Conservation (phyloP, 2,888 invertebrate genomes). For the Pemphredon lugubris region DNA sequence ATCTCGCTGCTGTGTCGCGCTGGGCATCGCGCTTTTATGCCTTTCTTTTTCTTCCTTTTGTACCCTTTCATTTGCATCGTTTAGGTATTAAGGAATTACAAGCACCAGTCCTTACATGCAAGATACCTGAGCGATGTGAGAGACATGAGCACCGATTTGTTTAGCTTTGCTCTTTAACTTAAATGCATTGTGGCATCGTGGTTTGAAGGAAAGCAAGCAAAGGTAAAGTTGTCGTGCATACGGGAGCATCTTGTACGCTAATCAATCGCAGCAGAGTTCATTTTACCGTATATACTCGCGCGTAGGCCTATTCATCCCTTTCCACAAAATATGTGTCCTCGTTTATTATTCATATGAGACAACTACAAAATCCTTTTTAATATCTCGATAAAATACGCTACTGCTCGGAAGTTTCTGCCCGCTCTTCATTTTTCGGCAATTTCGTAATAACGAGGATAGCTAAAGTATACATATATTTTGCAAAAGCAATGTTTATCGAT, state of each 20-base stretch:
- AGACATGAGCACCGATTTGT: slow-evolving; percentile 44
- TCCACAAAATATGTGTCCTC: no score
- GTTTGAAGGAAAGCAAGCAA: slow-evolving; percentile 2
- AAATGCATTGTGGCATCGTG: slow-evolving; percentile 41
- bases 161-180: slow-evolving; percentile 15
- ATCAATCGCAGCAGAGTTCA: slow-evolving; percentile 35
- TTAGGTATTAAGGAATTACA: slow-evolving; percentile 2
- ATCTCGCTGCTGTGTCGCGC: slow-evolving; percentile 15
- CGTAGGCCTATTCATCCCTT: slow-evolving; percentile 31
- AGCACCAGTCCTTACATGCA: slow-evolving; percentile 38
- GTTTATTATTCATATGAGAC: no score
- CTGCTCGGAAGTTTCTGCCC: no score
- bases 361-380: no score
- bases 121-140: slow-evolving; percentile 28
- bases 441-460: no score
- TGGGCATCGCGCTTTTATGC: neutral
- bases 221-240: slow-evolving; percentile 33
- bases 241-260: slow-evolving; percentile 58
- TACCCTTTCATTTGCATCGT: neutral
- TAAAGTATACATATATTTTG: no score
- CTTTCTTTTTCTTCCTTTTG: neutral
- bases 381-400: no score
- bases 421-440: no score
- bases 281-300: slow-evolving; percentile 47
- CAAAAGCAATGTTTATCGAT: no score